A percentile compares a stretch with the other conserved stretches of the same genome.
phyloP scores from a whole-genome alignment of 2,888 invertebrate species.

The Poecilobothrus nobilitatus region DNA sequence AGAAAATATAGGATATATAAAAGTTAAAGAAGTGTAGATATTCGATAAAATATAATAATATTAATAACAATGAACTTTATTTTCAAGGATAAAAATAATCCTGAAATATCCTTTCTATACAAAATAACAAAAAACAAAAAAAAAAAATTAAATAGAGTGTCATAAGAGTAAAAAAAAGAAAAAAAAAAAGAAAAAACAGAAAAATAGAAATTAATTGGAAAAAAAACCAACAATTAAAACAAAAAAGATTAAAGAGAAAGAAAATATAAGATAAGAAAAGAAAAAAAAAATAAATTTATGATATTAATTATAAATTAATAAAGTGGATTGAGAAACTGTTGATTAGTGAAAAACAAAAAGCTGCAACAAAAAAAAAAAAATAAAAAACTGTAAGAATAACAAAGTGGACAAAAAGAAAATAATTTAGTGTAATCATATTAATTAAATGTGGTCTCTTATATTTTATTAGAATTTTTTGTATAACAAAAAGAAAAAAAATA shows the following conservation, averaged over 20 bases:
- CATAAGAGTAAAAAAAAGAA: too few relatives aligned
- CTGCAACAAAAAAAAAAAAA: neutral
- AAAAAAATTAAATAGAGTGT: too few relatives aligned
- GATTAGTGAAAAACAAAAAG: neutral
- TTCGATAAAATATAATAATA: too few relatives aligned
- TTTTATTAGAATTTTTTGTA: too few relatives aligned
- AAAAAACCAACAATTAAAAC: neutral
- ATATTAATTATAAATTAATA: slow-evolving; percentile 6
- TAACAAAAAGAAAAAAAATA: too few relatives aligned
- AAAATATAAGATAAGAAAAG: neutral
- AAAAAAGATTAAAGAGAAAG: neutral
- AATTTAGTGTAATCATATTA: neutral
- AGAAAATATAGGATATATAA: too few relatives aligned
- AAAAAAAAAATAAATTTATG: too few relatives aligned
- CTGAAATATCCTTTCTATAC: too few relatives aligned
- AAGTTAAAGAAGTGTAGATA: too few relatives aligned
- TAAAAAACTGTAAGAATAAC: neutral
- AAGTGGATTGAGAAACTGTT: slow-evolving; percentile 6
- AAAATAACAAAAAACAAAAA: too few relatives aligned
- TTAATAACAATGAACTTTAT: neutral
- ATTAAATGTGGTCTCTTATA: neutral
- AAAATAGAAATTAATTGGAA: neutral
- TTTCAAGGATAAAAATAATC: neutral
- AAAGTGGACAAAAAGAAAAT: too few relatives aligned
- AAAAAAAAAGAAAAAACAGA: too few relatives aligned